Evolutionary conservation across 2,797 vertebrate genomes (phyloP).

Genomic region (Masticophis lateralis): DNA sequence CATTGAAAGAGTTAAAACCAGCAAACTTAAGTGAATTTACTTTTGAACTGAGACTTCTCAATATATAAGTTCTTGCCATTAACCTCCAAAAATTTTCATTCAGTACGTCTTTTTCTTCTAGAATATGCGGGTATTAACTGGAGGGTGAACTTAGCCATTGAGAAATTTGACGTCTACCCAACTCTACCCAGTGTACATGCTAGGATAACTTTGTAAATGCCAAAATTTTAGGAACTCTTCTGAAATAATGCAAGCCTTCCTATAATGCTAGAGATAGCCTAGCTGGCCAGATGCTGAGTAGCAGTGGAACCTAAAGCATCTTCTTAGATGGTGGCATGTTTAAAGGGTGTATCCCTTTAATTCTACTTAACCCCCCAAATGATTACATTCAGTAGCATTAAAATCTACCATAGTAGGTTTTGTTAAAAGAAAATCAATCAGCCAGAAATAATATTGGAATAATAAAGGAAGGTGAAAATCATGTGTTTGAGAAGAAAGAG

Average conservation of each 20-base stretch:
- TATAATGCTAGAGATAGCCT: not conserved
- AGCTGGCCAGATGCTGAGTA: not conserved
- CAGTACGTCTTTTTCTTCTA: not conserved
- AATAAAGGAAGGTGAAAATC: not conserved
- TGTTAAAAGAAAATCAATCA: not conserved
- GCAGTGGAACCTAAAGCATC: not conserved
- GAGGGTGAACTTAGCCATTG: not conserved
- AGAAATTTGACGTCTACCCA: not conserved
- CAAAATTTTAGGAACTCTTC: not conserved
- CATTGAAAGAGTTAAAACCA: not conserved
- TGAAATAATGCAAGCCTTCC: not conserved
- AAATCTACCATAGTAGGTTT: not conserved
- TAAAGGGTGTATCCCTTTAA: not conserved
- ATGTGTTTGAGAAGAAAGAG: not conserved
- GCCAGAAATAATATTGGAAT: not conserved
- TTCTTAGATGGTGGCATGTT: not conserved
- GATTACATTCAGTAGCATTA: not conserved
- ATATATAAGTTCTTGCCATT: not conserved
- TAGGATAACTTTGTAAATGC: not conserved
- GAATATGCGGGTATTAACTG: not conserved
- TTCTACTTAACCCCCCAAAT: not conserved
- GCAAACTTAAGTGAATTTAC: not conserved
- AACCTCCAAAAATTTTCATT: not conserved
- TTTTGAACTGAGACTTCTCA: not conserved
- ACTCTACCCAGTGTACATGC: not conserved